phyloP scores from a whole-genome alignment of 2,888 invertebrate genomes.

The Nezara viridula region DNA sequence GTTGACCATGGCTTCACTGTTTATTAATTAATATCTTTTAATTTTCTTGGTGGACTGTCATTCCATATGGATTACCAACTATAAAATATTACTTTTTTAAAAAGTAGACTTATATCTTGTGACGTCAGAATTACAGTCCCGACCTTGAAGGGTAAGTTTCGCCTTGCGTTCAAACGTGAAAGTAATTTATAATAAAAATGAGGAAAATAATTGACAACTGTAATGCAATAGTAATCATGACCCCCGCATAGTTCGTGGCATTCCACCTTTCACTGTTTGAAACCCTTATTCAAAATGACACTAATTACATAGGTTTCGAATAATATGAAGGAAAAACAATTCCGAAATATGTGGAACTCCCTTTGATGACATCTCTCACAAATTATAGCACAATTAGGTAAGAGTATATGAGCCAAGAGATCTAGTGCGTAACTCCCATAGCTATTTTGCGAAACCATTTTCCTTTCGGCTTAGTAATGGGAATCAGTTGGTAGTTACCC shows the following conservation, averaged over 20 bases:
- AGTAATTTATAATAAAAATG: not conserved
- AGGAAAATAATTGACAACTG: not conserved
- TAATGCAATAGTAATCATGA: not conserved
- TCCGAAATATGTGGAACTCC: not conserved
- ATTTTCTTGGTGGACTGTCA: no score
- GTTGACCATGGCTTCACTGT: no score
- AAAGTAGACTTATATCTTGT: no score
- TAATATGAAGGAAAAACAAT: not conserved
- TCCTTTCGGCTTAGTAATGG: not conserved
- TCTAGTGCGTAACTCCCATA: not conserved
- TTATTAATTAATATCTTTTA: no score
- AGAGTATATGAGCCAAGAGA: not conserved
- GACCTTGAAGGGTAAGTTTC: no score
- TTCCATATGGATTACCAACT: no score
- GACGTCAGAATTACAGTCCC: no score
- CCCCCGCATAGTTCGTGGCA: not conserved
- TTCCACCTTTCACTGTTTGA: not conserved
- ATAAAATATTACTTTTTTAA: no score
- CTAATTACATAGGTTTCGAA: not conserved
- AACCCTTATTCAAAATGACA: not conserved
- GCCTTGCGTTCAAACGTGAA: not conserved
- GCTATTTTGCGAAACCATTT: not conserved
- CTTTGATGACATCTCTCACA: conserved; percentile 9
- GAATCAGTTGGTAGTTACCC: not conserved
- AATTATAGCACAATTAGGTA: not conserved